Evolutionary conservation across 2,113 vertebrate species (phyloP), one percentile per base, ranked within the genome.

Genomic region (Anoplopoma fimbria): DNA sequence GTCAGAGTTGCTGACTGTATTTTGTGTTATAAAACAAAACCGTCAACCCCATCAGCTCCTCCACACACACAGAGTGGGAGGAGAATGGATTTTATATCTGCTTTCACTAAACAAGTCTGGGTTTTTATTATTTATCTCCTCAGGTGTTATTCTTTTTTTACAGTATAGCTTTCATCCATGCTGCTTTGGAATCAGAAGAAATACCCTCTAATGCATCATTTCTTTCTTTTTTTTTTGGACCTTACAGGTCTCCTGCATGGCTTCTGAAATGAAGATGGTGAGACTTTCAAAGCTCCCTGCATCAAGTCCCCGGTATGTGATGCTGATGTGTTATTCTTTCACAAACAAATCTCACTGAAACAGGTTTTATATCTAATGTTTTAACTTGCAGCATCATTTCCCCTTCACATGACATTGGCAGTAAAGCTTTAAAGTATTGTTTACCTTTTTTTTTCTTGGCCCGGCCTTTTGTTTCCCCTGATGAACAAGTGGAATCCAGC

Each of bases 371-470:
- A 65, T 68, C 9, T 57, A 21, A 63, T n/a, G n/a, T 25, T 70
- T 21, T 53, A 61, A 42, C 42, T 76, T 64, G 55, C 40, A 69
- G 78, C 53, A 57, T 55, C n/a, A 19, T 77, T 69, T 90, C 88
- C 87, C 90, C 89, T 92, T 92, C 87, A 88, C 33, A 0, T 92
- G 91, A 92, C 90, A 91, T 91, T 92, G 85, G 76, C 72, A 73
- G 12, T 55, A 40, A 68, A 67, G 65, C 74, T 78, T 73, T 40
- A 74, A 85, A 83, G 31, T 76, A 49, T 34, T 79, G 49, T 89
- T 77, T 80, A 74, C 76, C 34, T 83, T 53, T 9, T 36, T 19
- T 58, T 83, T 53, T 9, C 31, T 19, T 58, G 12, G 15, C 49
- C 33, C 68, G 57, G 27, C 9, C 15, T 78, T 64, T 69, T 51